Conservation (phyloP, 1,140 invertebrate genomes). For the Hycleus cichorii region DNA sequence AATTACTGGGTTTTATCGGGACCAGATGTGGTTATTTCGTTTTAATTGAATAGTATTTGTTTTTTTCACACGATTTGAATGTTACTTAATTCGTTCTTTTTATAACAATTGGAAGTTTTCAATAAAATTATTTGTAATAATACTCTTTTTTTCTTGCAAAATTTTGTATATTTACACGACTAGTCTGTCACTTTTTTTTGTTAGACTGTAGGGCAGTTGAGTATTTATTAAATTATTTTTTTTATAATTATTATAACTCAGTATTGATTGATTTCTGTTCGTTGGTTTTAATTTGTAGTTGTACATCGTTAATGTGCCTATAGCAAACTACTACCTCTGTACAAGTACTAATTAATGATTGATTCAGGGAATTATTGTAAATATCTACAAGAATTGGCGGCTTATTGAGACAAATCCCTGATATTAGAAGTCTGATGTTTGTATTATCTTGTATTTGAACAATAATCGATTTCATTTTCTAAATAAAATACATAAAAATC, state of each 20-base stretch:
- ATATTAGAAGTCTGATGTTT: too few species aligned
- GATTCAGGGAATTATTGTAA: neutral
- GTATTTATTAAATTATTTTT: slow-evolving; percentile 16
- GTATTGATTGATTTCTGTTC: too few species aligned
- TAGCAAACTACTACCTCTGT: slow-evolving; percentile 14
- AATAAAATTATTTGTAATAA: slow-evolving; percentile 6
- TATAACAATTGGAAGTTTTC: slow-evolving; percentile 2
- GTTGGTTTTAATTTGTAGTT: neutral
- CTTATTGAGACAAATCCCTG: too few species aligned
- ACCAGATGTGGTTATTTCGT: slow-evolving; percentile 1
- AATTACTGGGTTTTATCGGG: neutral
- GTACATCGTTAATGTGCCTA: slow-evolving; percentile 8
- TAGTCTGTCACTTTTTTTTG: slow-evolving; percentile 7
- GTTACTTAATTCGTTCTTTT: slow-evolving; percentile 7
- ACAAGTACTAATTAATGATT: slow-evolving; percentile 13
- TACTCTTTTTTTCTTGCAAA: slow-evolving; percentile 5
- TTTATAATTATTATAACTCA: slow-evolving; percentile 4
- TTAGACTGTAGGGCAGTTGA: slow-evolving; percentile 1
- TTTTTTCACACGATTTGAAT: neutral
- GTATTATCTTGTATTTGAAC: too few species aligned
- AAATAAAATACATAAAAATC: too few species aligned
- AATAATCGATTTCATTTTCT: too few species aligned
- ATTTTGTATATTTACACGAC: slow-evolving; percentile 6
- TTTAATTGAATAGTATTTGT: neutral
- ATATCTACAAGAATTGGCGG: too few species aligned